phyloP scores from a whole-genome alignment of 2,888 invertebrate species.

The Cancer borealis region DNA sequence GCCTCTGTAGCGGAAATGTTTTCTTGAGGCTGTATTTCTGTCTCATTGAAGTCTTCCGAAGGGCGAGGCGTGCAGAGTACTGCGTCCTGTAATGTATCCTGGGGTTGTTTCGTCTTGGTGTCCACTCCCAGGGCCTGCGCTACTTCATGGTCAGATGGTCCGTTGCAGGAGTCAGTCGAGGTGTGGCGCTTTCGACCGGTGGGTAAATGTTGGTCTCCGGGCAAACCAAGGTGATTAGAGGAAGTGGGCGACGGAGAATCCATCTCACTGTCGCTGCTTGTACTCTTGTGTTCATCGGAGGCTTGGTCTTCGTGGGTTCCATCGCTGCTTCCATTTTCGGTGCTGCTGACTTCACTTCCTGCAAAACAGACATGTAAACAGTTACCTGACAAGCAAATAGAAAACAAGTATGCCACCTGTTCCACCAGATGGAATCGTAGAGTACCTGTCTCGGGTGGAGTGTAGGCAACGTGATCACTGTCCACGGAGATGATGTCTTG shows the following conservation, averaged over 20 bases:
- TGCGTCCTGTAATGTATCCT: not conserved
- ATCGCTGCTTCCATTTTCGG: not conserved
- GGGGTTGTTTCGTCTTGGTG: not conserved
- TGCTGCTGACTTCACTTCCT: slow-evolving; percentile 36
- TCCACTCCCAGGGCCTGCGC: slow-evolving; percentile 55
- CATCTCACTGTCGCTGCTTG: slow-evolving; percentile 30
- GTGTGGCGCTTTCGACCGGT: not conserved
- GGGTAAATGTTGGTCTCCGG: not conserved
- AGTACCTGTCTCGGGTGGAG: slow-evolving; percentile 57
- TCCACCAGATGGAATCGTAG: not conserved
- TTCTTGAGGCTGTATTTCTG: not conserved
- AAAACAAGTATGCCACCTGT: not conserved
- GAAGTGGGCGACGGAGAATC: slow-evolving; percentile 18
- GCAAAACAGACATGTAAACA: not conserved
- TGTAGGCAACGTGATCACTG: not conserved
- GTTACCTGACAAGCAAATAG: not conserved
- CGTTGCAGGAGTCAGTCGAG: slow-evolving; percentile 58
- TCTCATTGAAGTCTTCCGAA: not conserved
- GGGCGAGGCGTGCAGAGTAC: not conserved
- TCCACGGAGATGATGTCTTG: not conserved
- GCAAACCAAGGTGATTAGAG: not conserved
- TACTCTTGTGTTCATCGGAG: not conserved
- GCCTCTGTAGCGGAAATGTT: slow-evolving; percentile 3
- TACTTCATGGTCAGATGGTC: slow-evolving; percentile 57
- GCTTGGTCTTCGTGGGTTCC: not conserved